Evolutionary conservation across 2,888 invertebrate genomes (phyloP).

Genomic region (Doris montereyensis): DNA sequence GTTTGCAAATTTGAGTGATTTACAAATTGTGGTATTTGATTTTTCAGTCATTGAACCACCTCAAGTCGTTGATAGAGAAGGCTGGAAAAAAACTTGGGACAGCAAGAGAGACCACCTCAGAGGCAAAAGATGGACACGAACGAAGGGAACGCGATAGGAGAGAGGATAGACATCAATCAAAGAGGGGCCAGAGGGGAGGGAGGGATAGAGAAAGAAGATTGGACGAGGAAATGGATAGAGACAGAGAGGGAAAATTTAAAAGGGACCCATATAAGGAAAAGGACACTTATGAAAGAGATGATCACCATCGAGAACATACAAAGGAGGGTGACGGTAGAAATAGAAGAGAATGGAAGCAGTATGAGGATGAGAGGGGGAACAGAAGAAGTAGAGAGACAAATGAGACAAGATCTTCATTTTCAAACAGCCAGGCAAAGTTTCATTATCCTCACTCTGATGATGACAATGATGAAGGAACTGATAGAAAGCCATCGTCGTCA

Average conservation of each 20-base stretch:
- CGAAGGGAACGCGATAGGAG: constrained; percentile 29
- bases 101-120: constrained; percentile 34
- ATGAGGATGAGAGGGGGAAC: neutral
- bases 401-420: too few relatives aligned
- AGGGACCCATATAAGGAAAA: too few relatives aligned
- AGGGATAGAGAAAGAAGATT: constrained; percentile 31
- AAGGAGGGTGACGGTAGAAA: neutral
- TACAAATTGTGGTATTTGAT: too few relatives aligned
- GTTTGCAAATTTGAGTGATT: too few relatives aligned
- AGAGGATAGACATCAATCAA: constrained; percentile 19
- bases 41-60: constrained; percentile 76
- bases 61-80: constrained; percentile 75
- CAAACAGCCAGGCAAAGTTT: too few relatives aligned
- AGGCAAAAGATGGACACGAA: constrained; percentile 27
- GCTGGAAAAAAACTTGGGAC: constrained; percentile 72
- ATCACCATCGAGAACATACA: neutral
- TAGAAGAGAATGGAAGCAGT: neutral
- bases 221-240: constrained; percentile 22
- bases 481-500: neutral
- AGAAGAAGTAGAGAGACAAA: neutral
- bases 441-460: too few relatives aligned
- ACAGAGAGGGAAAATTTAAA: neutral
- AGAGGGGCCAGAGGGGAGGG: neutral
- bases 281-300: neutral
- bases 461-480: neutral